Evolutionary conservation across 2,113 vertebrate genomes (phyloP).

Genomic region (Oceanodroma tethys): DNA sequence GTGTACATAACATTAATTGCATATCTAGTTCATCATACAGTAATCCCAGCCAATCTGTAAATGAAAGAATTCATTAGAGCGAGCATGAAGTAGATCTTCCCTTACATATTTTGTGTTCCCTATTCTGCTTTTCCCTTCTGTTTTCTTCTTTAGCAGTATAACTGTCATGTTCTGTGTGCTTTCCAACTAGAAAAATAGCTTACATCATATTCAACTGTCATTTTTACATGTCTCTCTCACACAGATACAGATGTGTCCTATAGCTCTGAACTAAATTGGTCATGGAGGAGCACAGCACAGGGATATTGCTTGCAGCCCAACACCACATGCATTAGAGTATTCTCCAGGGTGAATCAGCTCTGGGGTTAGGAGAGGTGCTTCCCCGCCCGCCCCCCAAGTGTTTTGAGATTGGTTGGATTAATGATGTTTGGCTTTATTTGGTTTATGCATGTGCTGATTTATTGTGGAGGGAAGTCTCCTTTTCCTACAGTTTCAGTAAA

Average conservation of each 20-base stretch:
- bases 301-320: not conserved
- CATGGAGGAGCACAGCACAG: not conserved
- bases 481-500: not conserved
- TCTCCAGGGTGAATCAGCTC: not conserved
- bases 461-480: not conserved
- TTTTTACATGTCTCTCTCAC: not conserved
- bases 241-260: not conserved
- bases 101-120: not conserved
- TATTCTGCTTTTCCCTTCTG: not conserved
- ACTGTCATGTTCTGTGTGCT: not conserved
- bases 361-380: not conserved
- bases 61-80: not conserved
- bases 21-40: not conserved
- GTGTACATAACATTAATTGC: not conserved
- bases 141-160: not conserved
- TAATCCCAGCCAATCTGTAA: not conserved
- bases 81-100: not conserved
- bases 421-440: not conserved
- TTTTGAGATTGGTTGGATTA: not conserved
- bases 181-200: not conserved
- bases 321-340: not conserved
- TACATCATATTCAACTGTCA: not conserved
- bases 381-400: accelerated
- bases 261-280: not conserved
- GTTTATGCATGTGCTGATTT: not conserved